Conservation (phyloP, 64 coral and sea anemone species). For the Acropora tenuis region DNA sequence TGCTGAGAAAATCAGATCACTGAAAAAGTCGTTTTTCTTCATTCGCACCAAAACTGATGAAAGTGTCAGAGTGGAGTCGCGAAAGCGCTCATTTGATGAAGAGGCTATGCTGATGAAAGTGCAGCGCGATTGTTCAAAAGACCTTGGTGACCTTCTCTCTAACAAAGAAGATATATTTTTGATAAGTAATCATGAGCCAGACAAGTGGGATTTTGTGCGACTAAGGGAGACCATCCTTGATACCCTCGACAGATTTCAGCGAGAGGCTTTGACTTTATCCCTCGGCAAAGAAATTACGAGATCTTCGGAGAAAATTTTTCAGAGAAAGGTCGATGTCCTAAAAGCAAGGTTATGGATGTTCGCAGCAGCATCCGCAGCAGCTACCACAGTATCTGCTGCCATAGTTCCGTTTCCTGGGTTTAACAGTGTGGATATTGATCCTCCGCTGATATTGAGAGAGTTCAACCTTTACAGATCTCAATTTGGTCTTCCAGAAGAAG, state of each 20-base stretch:
- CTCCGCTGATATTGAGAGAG: neutral
- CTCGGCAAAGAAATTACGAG: constrained; percentile 5
- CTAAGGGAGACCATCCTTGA: constrained; percentile 22
- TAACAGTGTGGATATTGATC: constrained; percentile 4
- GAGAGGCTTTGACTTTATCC: constrained; percentile 8
- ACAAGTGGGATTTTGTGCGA: constrained; percentile 28
- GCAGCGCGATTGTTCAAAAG: neutral
- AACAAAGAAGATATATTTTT: constrained; percentile 20
- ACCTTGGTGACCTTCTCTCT: neutral
- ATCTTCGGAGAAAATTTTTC: neutral
- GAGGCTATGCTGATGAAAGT: neutral
- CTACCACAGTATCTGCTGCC: neutral
- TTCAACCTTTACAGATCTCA: constrained; percentile 1
- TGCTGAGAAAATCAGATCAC: constrained; percentile 10
- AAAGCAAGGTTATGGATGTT: constrained; percentile 15
- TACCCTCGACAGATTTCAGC: neutral
- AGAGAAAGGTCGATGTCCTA: constrained; percentile 38
- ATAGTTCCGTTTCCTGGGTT: neutral
- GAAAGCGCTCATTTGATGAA: constrained; percentile 53
- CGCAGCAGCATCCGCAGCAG: neutral
- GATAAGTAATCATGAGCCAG: constrained; percentile 56
- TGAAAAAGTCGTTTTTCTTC: constrained; percentile 47
- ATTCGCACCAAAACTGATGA: constrained; percentile 59
- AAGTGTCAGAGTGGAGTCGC: constrained; percentile 4
- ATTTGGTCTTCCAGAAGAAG: constrained; percentile 2